These are phyloP conservation scores for Accipiter cooperii DNA, from an alignment of 2,113 vertebrate species.

Conservation along the genomic window DNA sequence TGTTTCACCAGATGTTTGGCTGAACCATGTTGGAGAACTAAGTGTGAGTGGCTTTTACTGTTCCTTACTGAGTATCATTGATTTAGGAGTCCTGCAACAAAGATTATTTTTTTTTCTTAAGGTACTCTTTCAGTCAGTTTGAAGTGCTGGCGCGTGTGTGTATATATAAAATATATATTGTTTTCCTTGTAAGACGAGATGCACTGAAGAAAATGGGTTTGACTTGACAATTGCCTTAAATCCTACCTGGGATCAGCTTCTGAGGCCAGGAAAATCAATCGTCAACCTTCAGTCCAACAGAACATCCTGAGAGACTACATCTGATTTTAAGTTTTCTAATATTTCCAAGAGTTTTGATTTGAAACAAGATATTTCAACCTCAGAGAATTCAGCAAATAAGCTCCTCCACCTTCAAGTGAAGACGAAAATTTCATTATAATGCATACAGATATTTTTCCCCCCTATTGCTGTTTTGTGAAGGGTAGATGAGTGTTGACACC, in stretches of 20 bases:
- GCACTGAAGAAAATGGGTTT: neutral
- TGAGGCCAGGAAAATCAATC: constrained; percentile 8
- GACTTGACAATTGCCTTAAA: neutral
- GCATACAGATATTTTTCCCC: neutral
- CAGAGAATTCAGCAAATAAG: neutral
- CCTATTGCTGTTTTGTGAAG: neutral
- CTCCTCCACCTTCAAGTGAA: neutral
- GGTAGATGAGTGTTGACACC: neutral
- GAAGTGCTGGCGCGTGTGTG: neutral
- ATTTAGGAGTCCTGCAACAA: neutral
- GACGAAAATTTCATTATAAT: neutral
- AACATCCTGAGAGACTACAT: neutral
- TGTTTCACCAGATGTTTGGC: neutral
- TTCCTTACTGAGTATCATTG: neutral
- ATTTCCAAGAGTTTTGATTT: neutral
- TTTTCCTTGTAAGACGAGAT: neutral
- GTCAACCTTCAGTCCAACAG: neutral
- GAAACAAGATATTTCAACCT: neutral
- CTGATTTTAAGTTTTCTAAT: neutral
- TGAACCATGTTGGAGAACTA: neutral
- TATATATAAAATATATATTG: neutral
- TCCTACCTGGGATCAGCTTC: constrained; percentile 5
- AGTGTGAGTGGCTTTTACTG: neutral
- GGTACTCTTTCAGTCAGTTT: neutral
- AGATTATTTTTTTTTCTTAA: neutral